Conservation (phyloP, 1,140 invertebrate genomes). For the Conopomorpha cramerella region DNA sequence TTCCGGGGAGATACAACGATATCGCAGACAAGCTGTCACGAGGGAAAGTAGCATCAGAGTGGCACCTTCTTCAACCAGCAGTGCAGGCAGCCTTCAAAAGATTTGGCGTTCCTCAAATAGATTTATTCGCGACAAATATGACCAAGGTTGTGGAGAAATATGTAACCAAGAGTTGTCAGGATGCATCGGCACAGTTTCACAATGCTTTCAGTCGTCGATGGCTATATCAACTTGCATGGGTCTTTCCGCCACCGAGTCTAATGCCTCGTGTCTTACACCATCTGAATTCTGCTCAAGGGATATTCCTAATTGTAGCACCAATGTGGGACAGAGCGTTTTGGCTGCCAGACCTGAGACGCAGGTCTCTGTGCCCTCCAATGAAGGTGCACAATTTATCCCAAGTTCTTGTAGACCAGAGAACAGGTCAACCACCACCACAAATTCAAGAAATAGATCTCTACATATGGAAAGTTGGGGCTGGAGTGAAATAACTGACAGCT, state of each 20-base stretch:
- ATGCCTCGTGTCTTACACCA: slow-evolving; percentile 12
- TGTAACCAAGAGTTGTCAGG: slow-evolving; percentile 14
- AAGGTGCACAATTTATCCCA: slow-evolving; percentile 6
- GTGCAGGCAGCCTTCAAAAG: slow-evolving; percentile 14
- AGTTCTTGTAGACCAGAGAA: slow-evolving; percentile 10
- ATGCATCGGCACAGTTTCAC: slow-evolving; percentile 14
- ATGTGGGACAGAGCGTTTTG: slow-evolving; percentile 17
- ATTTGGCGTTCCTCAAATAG: slow-evolving; percentile 22
- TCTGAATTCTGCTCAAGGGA: slow-evolving; percentile 8
- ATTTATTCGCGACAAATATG: slow-evolving; percentile 26
- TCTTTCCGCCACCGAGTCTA: slow-evolving; percentile 24
- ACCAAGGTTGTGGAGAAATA: slow-evolving; percentile 23
- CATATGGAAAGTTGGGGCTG: slow-evolving; percentile 7
- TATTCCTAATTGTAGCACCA: slow-evolving; percentile 12
- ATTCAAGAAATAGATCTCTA: slow-evolving; percentile 4
- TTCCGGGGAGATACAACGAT: slow-evolving; percentile 2
- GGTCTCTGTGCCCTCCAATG: slow-evolving; percentile 9
- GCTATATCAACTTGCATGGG: slow-evolving; percentile 22
- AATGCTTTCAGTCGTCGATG: slow-evolving; percentile 22
- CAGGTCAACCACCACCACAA: slow-evolving; percentile 3
- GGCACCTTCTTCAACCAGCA: slow-evolving; percentile 13
- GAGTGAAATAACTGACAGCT: neutral
- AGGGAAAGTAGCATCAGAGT: slow-evolving; percentile 12
- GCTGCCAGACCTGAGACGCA: slow-evolving; percentile 10
- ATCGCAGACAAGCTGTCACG: slow-evolving; percentile 2